Conservation (phyloP, 2,113 vertebrate genomes). For the Pampusana beccarii region DNA sequence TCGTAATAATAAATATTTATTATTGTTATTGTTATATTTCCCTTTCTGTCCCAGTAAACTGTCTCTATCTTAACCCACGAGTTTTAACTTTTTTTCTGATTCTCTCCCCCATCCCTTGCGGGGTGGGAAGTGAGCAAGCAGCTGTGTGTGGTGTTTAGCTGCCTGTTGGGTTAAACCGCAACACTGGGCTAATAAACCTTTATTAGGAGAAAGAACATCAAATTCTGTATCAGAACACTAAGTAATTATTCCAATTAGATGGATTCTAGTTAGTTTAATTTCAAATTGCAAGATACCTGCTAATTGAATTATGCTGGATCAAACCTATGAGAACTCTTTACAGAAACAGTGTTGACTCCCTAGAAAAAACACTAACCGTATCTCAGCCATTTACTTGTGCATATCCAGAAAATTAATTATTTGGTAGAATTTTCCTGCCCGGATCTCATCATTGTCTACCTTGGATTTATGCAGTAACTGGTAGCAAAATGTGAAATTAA, state of each 20-base stretch:
- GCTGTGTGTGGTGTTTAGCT: too few relatives aligned
- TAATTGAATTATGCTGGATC: neutral
- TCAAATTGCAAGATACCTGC: neutral
- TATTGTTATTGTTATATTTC: too few relatives aligned
- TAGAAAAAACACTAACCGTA: neutral
- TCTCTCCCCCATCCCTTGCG: too few relatives aligned
- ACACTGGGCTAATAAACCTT: neutral
- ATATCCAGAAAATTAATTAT: neutral
- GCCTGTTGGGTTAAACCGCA: too few relatives aligned
- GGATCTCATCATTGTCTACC: neutral
- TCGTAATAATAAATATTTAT: too few relatives aligned
- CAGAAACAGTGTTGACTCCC: neutral
- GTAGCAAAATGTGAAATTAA: neutral
- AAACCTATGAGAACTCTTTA: neutral
- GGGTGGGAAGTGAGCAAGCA: too few relatives aligned
- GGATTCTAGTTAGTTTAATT: neutral
- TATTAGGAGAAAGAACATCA: neutral
- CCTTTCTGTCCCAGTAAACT: too few relatives aligned
- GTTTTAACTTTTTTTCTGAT: too few relatives aligned
- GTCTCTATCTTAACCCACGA: too few relatives aligned
- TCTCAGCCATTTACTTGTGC: neutral
- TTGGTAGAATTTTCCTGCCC: neutral
- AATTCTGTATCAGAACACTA: neutral
- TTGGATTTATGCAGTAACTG: neutral
- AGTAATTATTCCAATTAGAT: neutral